Base-by-base conservation (phyloP, 1,140 invertebrate genomes). In the Nylanderia fulva region DNA sequence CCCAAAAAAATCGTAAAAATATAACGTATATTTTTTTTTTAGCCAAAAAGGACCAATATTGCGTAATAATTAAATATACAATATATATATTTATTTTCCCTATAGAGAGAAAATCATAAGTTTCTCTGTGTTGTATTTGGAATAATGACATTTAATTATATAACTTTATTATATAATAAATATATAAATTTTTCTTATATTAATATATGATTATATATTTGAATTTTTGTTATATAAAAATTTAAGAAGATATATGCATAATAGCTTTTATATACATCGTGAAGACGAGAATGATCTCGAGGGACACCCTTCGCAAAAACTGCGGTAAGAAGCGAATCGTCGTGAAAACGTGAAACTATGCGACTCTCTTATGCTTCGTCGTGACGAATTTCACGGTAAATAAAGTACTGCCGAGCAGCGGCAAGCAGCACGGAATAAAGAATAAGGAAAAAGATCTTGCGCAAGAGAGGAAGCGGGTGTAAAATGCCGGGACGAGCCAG, bases 301-400 rank as follows among this genome's bases (percentile, higher is more conserved):
- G 24, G 8, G 18, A 58, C 24, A 2, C 21, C 6, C 24, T 56
- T 7, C 33, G 42, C 24, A 82, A 60, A 80, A 48, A 69, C 24
- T 39, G 11, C 48, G 21, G 58, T 69, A 83, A 66, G 56, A 83
- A 85, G 88, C 85, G 64, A 87, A 87, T 87, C 77, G 85, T 74
- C 48, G 77, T 89, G 83, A n/a, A 90, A 90, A 90, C 83, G 66
- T 69, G 66, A 84, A 71, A 84, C 71, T 74, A 66, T 21, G 85
- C 75, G 68, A 24, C 54, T 64, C n/a, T n/a, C 83, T 87, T 83
- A 54, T 74, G 76, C 29, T 68, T 83, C 61, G 82, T 82, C 83
- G 82, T 68, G 85, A 90, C 74, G 80, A 90, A 91, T 91, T 90
- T 91, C 79, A 88, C 89, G 87, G 87, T 48, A 85, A 88, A 88